A percentile compares a stretch with the other conserved stretches of the same genome.
Evolutionary conservation across 2,113 vertebrate species (phyloP).

Genomic region (Rhipidura dahli): DNA sequence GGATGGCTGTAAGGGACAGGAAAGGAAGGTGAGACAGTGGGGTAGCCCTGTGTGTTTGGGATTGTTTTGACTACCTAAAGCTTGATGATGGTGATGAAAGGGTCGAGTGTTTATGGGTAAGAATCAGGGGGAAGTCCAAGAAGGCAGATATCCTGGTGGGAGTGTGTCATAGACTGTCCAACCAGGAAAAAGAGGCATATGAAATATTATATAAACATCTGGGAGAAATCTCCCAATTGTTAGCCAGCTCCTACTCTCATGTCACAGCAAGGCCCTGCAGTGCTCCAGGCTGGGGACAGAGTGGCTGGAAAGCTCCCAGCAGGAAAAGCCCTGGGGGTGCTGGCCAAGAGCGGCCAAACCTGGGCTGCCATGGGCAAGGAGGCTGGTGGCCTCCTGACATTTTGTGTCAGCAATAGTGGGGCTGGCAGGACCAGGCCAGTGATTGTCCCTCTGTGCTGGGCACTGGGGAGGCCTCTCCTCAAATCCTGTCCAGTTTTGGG

Average conservation of each 20-base stretch:
- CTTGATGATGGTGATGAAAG: neutral
- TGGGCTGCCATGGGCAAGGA: no score
- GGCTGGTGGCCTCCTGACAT: neutral
- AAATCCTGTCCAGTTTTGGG: neutral
- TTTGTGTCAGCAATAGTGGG: neutral
- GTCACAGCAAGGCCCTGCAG: neutral
- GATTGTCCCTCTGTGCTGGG: neutral
- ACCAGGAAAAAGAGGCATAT: neutral
- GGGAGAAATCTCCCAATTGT: neutral
- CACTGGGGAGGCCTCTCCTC: no score
- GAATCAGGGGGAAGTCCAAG: accelerated
- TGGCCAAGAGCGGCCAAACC: neutral
- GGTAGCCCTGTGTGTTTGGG: neutral
- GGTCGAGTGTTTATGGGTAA: accelerated
- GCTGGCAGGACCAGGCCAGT: neutral
- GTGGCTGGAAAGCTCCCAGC: neutral
- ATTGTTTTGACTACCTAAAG: neutral
- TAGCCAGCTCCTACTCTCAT: neutral
- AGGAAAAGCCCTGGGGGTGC: neutral
- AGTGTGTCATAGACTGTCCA: neutral
- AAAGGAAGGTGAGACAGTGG: neutral
- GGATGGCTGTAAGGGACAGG: neutral
- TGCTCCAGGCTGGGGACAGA: neutral
- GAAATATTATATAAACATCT: neutral
- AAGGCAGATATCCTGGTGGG: neutral